Evolutionary conservation across 1,140 invertebrate species (phyloP).

Genomic region (Linepithema humile): DNA sequence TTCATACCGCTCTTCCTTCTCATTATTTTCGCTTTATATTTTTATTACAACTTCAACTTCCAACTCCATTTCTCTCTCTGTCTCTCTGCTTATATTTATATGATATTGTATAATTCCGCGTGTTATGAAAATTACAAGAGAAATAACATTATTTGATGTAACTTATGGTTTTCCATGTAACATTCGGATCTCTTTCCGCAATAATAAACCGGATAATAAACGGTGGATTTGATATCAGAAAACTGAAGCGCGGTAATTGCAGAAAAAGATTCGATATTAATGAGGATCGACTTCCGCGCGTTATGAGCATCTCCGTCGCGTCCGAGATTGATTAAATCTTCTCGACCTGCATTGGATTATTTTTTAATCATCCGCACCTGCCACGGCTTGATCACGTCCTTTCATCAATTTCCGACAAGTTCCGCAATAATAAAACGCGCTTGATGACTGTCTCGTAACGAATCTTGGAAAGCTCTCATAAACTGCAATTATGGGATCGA

Average conservation of each 20-base stretch:
- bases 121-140: background rate
- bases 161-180: no score
- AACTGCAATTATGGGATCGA: conserved; percentile 41
- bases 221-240: no score
- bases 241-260: no score
- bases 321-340: conserved; percentile 25
- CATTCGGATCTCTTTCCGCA: no score
- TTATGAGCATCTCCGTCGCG: background rate
- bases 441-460: conserved; percentile 7
- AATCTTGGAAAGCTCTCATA: background rate
- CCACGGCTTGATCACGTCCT: background rate
- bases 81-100: background rate
- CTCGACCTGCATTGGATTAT: conserved; percentile 10
- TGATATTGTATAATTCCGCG: background rate
- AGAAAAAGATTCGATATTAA: no score
- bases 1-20: no score
- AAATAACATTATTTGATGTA: no score
- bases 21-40: no score
- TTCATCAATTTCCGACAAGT: conserved; percentile 24
- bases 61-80: background rate
- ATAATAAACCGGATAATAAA: no score
- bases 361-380: conserved; percentile 25
- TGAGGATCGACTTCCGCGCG: background rate
- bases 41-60: no score
- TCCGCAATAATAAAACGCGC: conserved; percentile 23